phyloP scores from a whole-genome alignment of 2,888 invertebrate species.

The Anoncus sp. region DNA sequence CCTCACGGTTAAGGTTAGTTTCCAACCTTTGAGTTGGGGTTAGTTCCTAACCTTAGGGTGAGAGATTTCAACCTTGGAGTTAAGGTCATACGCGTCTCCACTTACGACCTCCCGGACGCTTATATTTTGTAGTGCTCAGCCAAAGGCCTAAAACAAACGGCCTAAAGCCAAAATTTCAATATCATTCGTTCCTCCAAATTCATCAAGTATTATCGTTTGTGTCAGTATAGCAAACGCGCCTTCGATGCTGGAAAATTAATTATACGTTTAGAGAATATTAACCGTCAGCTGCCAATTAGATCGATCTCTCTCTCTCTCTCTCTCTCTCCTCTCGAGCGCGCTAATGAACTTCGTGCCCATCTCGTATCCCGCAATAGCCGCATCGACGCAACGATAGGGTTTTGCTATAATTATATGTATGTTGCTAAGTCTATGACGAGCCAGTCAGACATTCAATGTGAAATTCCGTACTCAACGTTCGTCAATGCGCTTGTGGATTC shows the following conservation, averaged over 20 bases:
- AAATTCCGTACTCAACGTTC: slow-evolving; percentile 11
- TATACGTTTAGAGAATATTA: slow-evolving; percentile 15
- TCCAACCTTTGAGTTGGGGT: too few species aligned
- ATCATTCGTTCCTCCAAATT: neutral
- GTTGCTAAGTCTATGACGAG: slow-evolving; percentile 15
- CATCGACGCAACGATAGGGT: slow-evolving; percentile 31
- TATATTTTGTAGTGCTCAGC: too few species aligned
- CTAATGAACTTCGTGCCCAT: slow-evolving; percentile 31
- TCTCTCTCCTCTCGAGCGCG: too few species aligned
- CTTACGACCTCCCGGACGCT: too few species aligned
- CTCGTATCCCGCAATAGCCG: slow-evolving; percentile 4
- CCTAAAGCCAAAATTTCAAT: too few species aligned
- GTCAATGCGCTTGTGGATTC: neutral
- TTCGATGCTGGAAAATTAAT: slow-evolving; percentile 10
- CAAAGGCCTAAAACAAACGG: too few species aligned
- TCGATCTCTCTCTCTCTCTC: slow-evolving; percentile 31
- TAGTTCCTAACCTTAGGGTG: too few species aligned
- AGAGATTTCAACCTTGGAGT: too few species aligned
- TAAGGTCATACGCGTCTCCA: too few species aligned
- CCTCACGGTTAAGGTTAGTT: too few species aligned
- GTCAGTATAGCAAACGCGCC: neutral
- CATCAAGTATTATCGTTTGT: neutral
- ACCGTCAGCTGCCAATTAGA: slow-evolving; percentile 34
- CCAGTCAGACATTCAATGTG: slow-evolving; percentile 20
- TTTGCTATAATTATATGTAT: neutral